A percentile compares a stretch with the other conserved stretches of the same genome.
Evolutionary conservation across 2,888 invertebrate genomes (phyloP).

Genomic region (Oscheius sp.): DNA sequence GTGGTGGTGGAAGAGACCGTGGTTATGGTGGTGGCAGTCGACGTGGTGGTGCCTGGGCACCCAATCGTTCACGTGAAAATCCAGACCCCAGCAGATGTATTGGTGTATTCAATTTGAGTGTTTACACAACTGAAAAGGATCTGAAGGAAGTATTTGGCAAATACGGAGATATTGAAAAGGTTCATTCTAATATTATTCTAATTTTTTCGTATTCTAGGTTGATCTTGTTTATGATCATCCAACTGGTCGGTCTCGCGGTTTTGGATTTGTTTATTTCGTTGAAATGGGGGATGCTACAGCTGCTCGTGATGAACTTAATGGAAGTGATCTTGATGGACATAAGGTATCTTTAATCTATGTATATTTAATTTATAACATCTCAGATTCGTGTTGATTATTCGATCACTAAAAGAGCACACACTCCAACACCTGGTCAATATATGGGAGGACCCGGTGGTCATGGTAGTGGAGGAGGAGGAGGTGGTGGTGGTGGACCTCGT

Average conservation of each 20-base stretch:
- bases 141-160: slow-evolving; percentile 90
- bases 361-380: not conserved
- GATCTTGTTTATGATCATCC: slow-evolving; percentile 95
- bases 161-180: slow-evolving; percentile 89
- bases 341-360: slow-evolving; percentile 31
- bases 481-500: not conserved
- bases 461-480: slow-evolving; percentile 8
- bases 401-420: slow-evolving; percentile 63
- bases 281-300: slow-evolving; percentile 56
- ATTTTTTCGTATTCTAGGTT: slow-evolving; percentile 29
- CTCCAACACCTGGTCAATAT: slow-evolving; percentile 67
- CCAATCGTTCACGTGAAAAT: slow-evolving; percentile 26
- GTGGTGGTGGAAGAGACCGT: too few species aligned
- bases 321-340: slow-evolving; percentile 49
- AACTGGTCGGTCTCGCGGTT: slow-evolving; percentile 70
- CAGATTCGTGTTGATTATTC: slow-evolving; percentile 66
- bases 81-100: slow-evolving; percentile 78
- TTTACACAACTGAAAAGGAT: slow-evolving; percentile 90
- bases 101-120: slow-evolving; percentile 92
- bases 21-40: not conserved
- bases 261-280: slow-evolving; percentile 66
- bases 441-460: slow-evolving; percentile 54
- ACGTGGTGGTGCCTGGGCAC: slow-evolving; percentile 24
- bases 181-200: slow-evolving; percentile 69
- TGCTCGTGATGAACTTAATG: slow-evolving; percentile 54